Evolutionary conservation across 2,797 vertebrate genomes (phyloP).

Genomic region (Carcharodon carcharias): DNA sequence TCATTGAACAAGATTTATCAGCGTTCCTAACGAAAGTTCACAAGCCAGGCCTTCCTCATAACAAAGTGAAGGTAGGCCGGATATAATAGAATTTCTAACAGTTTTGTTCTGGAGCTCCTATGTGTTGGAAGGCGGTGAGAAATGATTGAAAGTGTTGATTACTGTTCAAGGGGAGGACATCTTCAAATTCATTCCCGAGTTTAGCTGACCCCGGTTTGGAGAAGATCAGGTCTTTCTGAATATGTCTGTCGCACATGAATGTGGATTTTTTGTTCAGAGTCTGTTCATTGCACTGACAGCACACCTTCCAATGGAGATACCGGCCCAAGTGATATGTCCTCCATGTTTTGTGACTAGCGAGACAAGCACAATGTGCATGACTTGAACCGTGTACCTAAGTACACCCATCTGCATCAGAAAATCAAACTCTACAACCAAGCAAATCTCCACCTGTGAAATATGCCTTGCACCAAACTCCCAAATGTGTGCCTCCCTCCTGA

Average conservation of each 20-base stretch:
- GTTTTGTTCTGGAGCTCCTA: background rate
- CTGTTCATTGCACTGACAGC: background rate
- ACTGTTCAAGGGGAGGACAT: background rate
- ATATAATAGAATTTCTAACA: background rate
- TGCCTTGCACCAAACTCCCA: background rate
- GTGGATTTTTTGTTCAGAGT: background rate
- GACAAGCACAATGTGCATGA: background rate
- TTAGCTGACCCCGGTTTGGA: background rate
- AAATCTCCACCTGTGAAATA: background rate
- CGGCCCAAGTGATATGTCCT: background rate
- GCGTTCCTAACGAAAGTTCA: conserved; percentile 56
- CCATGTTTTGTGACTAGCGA: background rate
- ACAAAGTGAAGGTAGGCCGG: conserved; percentile 9
- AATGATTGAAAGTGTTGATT: background rate
- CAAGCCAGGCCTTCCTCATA: conserved; percentile 48
- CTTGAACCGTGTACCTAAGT: background rate
- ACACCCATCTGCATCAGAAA: background rate
- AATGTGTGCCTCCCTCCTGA: background rate
- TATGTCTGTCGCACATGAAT: background rate
- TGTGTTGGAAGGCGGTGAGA: background rate
- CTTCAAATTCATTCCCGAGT: background rate
- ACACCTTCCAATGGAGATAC: background rate
- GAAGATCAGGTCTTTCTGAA: background rate
- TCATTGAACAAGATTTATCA: conserved; percentile 66
- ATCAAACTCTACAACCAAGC: background rate